Conservation (phyloP, 1,140 invertebrate species). For the Whitmania pigra region DNA sequence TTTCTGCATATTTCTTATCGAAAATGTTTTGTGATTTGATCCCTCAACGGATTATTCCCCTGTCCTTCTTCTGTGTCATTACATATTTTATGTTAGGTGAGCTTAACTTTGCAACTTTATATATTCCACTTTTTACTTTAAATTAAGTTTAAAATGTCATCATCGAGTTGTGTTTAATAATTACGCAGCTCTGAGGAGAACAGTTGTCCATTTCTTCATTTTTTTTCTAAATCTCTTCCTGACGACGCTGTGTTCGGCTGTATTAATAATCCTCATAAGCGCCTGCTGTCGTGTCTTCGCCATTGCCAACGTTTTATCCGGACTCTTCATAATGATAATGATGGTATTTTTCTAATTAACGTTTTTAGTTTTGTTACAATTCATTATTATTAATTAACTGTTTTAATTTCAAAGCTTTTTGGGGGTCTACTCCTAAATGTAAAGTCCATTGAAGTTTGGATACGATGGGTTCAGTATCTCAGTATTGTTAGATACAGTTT, state of each 20-base stretch:
- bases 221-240: constrained; percentile 33
- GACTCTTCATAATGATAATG: constrained; percentile 37
- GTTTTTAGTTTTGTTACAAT: not conserved
- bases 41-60: constrained; percentile 36
- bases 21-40: constrained; percentile 41
- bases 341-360: constrained; percentile 34
- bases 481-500: constrained; percentile 38
- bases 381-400: not conserved
- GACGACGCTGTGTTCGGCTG: constrained; percentile 33
- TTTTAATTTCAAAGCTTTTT: constrained; percentile 6
- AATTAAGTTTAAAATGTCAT: not conserved
- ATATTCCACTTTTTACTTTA: not conserved
- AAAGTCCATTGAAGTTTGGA: constrained; percentile 27
- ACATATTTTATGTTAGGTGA: constrained; percentile 42
- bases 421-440: constrained; percentile 13
- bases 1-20: constrained; percentile 40
- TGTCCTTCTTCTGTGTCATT: constrained; percentile 33
- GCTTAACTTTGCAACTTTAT: not conserved
- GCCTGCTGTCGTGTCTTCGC: constrained; percentile 34
- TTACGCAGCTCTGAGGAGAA: constrained; percentile 31
- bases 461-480: constrained; percentile 37
- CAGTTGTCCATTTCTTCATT: constrained; percentile 33
- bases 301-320: constrained; percentile 36
- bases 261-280: constrained; percentile 35
- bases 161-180: not conserved